phyloP scores from a whole-genome alignment of 2,797 vertebrate species.

The Monodelphis domestica region DNA sequence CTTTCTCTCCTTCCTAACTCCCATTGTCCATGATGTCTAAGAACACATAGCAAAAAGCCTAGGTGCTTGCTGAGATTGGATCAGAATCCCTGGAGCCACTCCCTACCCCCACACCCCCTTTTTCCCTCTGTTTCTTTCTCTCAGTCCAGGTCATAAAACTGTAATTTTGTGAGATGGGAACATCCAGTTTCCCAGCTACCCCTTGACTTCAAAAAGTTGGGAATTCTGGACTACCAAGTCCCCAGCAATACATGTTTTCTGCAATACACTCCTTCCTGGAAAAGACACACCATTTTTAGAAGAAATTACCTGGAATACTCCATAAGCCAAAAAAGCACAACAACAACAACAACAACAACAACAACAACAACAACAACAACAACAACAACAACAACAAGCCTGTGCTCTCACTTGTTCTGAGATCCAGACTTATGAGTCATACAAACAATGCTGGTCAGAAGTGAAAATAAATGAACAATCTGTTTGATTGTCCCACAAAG shows the following conservation, averaged over 20 bases:
- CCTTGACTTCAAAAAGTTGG: background rate
- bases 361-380: too few species aligned
- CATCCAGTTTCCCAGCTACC: background rate
- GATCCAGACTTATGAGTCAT: background rate
- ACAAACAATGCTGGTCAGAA: background rate
- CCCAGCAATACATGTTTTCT: background rate
- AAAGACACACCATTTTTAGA: background rate
- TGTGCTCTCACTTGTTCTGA: background rate
- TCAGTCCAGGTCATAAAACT: background rate
- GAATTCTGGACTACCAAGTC: background rate
- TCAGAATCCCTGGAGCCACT: background rate
- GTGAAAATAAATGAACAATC: background rate
- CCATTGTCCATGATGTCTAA: background rate
- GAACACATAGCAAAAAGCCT: background rate
- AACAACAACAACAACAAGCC: too few species aligned
- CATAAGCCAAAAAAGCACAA: too few species aligned
- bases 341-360: too few species aligned
- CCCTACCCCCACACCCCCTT: too few species aligned
- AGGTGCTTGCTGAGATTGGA: background rate
- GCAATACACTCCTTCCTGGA: background rate
- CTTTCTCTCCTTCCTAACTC: background rate
- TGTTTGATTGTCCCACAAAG: background rate
- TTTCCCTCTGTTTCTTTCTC: background rate
- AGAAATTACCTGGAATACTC: background rate
- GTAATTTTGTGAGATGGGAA: background rate